Percentiles rank a stretch among this genome's conserved stretches.
These are phyloP conservation scores for Microtus ochrogaster DNA, from an alignment of 2,113 vertebrate genomes.

Conservation along the genomic window DNA sequence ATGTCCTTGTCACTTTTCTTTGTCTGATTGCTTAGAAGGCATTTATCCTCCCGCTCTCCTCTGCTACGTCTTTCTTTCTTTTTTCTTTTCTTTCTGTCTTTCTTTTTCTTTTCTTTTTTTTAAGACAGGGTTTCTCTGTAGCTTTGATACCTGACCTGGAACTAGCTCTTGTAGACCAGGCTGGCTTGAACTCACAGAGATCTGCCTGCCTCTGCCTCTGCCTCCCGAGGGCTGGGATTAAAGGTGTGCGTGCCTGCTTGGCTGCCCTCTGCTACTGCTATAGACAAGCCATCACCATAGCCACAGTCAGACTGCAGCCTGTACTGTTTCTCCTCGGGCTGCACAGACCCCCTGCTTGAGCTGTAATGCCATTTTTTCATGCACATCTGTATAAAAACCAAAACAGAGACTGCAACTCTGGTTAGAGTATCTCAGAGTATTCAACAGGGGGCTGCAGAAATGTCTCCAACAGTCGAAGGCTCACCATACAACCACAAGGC, in stretches of 20 bases:
- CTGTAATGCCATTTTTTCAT: neutral
- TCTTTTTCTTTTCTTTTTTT: no score
- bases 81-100: no score
- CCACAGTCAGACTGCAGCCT: neutral
- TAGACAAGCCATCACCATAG: neutral
- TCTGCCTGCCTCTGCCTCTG: no score
- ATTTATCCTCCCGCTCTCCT: neutral
- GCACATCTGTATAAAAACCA: neutral
- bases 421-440: neutral
- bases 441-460: neutral
- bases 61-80: neutral
- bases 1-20: neutral
- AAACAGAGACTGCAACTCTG: neutral
- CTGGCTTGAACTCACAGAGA: no score
- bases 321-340: neutral
- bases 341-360: slow-evolving; percentile 30
- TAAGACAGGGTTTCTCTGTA: no score
- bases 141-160: no score
- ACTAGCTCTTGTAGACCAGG: no score
- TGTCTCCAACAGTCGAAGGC: no score
- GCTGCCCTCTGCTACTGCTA: neutral
- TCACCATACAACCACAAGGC: neutral
- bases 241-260: no score
- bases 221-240: no score
- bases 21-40: neutral